Percentiles rank a stretch among this genome's conserved stretches.
phyloP scores from a whole-genome alignment of 2,888 invertebrate genomes.

The Parnassius glacialis region DNA sequence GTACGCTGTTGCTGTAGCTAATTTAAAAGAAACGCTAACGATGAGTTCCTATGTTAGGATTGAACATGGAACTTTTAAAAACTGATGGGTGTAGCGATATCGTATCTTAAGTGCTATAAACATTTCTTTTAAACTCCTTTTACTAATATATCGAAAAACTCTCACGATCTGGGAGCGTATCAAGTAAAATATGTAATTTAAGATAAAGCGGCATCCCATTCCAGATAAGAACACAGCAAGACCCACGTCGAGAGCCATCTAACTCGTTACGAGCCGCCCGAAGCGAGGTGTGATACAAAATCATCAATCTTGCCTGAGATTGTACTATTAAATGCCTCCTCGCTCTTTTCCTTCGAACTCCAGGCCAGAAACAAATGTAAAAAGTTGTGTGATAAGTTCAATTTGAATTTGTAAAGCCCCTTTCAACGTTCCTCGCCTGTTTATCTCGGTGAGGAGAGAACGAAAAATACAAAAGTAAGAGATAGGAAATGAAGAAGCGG shows the following conservation, averaged over 20 bases:
- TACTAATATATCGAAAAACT: slow-evolving; percentile 56
- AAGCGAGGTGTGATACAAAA: slow-evolving; percentile 81
- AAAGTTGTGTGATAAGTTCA: slow-evolving; percentile 82
- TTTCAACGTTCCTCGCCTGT: slow-evolving; percentile 80
- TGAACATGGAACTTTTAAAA: slow-evolving; percentile 4
- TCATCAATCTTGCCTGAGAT: slow-evolving; percentile 80
- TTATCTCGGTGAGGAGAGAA: slow-evolving; percentile 77
- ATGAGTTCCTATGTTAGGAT: too few relatives aligned
- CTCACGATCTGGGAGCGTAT: slow-evolving; percentile 65
- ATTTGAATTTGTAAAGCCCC: slow-evolving; percentile 82
- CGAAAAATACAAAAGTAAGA: slow-evolving; percentile 81
- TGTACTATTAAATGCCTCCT: slow-evolving; percentile 81
- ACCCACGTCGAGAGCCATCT: slow-evolving; percentile 76
- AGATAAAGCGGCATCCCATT: slow-evolving; percentile 79
- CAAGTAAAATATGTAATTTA: slow-evolving; percentile 80
- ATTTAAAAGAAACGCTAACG: too few relatives aligned
- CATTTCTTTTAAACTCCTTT: slow-evolving; percentile 38
- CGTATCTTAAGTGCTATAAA: slow-evolving; percentile 13
- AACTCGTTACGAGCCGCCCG: slow-evolving; percentile 79
- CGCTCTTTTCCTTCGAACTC: slow-evolving; percentile 77
- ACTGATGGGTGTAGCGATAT: slow-evolving; percentile 10
- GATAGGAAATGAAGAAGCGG: slow-evolving; percentile 81
- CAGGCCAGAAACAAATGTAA: slow-evolving; percentile 81
- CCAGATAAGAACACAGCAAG: slow-evolving; percentile 76
- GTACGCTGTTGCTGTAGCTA: too few relatives aligned